Conservation (phyloP, 2,113 vertebrate genomes). For the Ophiodon elongatus region DNA sequence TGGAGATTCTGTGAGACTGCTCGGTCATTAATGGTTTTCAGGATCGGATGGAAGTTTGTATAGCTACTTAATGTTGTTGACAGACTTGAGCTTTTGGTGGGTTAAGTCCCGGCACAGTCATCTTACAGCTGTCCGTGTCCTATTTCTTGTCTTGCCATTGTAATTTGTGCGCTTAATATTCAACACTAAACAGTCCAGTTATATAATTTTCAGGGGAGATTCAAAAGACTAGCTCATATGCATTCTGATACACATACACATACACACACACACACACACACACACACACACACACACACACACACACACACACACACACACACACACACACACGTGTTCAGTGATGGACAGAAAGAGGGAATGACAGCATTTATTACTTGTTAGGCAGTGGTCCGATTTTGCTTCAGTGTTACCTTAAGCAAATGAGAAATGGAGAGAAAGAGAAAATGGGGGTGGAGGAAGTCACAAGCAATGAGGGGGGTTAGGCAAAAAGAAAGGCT, state of each 20-base stretch:
- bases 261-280: neutral
- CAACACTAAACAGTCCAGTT: neutral
- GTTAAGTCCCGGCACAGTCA: neutral
- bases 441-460: conserved; percentile 41
- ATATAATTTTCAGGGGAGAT: conserved; percentile 14
- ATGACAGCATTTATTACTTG: conserved; percentile 40
- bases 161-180: conserved; percentile 2
- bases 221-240: neutral
- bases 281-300: neutral
- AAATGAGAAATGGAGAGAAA: conserved; percentile 49
- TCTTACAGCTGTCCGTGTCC: neutral
- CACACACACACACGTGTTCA: neutral
- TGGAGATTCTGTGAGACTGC: neutral
- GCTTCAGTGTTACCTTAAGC: conserved; percentile 41
- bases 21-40: neutral
- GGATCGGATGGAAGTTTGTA: neutral
- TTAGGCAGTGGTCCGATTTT: conserved; percentile 36
- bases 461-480: conserved; percentile 52
- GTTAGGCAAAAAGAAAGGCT: conserved; percentile 54
- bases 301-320: neutral
- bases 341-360: conserved; percentile 14
- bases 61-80: neutral
- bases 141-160: neutral
- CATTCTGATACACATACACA: neutral
- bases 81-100: neutral